Base-by-base conservation (phyloP, 2,888 invertebrate species). In the Platerodrilus igneus region DNA sequence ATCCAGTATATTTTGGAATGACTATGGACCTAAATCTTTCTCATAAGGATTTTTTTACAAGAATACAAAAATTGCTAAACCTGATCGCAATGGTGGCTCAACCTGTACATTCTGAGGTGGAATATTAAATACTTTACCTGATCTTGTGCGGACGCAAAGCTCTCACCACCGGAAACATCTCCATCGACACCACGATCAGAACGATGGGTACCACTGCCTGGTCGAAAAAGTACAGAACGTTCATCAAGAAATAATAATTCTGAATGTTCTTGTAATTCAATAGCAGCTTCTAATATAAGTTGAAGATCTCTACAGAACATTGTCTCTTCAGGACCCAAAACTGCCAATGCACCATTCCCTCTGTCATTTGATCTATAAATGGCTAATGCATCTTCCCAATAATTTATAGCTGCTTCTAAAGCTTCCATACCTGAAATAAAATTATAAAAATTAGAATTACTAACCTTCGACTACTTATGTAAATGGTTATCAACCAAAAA, bases 61-160 rank as follows among this genome's bases (percentile, higher is more conserved):
- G n/a, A n/a, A n/a, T n/a, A n/a, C n/a, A n/a, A n/a, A n/a, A n/a
- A n/a, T n/a, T n/a, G n/a, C n/a, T n/a, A n/a, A n/a, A n/a, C n/a
- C n/a, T n/a, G n/a, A n/a, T n/a, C n/a, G n/a, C n/a, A n/a, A n/a
- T n/a, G n/a, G n/a, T n/a, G n/a, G n/a, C n/a, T n/a, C n/a, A n/a
- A n/a, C n/a, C n/a, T n/a, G n/a, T n/a, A n/a, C n/a, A n/a, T n/a
- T n/a, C n/a, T n/a, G n/a, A n/a, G n/a, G n/a, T n/a, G n/a, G n/a
- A n/a, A n/a, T n/a, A n/a, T n/a, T n/a, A n/a, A n/a, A n/a, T n/a
- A n/a, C n/a, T 10, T 56, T 56, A 83, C 86, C 71, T 86, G 83
- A 66, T 95, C 96, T 60, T 92, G 84, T 0, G 96, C 96, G 2
- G 95, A 96, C 31, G 93, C 91, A 70, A 95, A 97, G 46, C 94